phyloP scores from a whole-genome alignment of 2,888 invertebrate species.

The Biston stratarius region DNA sequence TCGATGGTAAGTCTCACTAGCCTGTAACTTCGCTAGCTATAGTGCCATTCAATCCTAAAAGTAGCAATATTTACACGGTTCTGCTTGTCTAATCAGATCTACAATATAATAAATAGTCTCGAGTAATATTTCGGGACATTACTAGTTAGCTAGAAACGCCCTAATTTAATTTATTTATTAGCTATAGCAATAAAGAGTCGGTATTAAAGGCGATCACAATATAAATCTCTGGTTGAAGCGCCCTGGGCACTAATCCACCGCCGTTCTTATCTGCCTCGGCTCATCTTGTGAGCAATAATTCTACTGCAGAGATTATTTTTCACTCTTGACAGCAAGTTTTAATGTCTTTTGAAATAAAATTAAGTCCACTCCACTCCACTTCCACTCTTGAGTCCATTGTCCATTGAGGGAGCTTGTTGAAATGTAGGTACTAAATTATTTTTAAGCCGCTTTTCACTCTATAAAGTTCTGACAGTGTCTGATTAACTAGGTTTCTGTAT shows the following conservation, averaged over 20 bases:
- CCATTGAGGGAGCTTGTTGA: conserved; percentile 55
- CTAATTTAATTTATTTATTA: conserved; percentile 1
- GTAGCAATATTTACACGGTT: too few relatives aligned
- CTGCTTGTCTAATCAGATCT: too few relatives aligned
- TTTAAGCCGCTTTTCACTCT: conserved; percentile 36
- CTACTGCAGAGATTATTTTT: conserved; percentile 79
- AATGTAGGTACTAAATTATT: conserved; percentile 44
- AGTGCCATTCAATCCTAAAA: too few relatives aligned
- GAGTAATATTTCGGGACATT: too few relatives aligned
- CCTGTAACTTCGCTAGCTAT: too few relatives aligned
- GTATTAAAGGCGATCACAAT: conserved; percentile 34
- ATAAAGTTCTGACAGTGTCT: conserved; percentile 31
- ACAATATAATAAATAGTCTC: too few relatives aligned
- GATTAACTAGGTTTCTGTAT: conserved; percentile 33
- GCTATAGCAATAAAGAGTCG: neutral
- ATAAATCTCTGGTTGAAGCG: conserved; percentile 35
- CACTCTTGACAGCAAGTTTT: conserved; percentile 81
- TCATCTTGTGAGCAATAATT: conserved; percentile 82
- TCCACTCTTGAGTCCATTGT: conserved; percentile 52
- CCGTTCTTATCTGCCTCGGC: conserved; percentile 70
- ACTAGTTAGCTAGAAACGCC: too few relatives aligned
- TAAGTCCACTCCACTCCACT: conserved; percentile 69
- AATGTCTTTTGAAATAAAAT: conserved; percentile 82
- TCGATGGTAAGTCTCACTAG: too few relatives aligned
- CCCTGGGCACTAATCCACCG: conserved; percentile 59